phyloP scores from a whole-genome alignment of 2,113 vertebrate species.

The Oriolus oriolus region DNA sequence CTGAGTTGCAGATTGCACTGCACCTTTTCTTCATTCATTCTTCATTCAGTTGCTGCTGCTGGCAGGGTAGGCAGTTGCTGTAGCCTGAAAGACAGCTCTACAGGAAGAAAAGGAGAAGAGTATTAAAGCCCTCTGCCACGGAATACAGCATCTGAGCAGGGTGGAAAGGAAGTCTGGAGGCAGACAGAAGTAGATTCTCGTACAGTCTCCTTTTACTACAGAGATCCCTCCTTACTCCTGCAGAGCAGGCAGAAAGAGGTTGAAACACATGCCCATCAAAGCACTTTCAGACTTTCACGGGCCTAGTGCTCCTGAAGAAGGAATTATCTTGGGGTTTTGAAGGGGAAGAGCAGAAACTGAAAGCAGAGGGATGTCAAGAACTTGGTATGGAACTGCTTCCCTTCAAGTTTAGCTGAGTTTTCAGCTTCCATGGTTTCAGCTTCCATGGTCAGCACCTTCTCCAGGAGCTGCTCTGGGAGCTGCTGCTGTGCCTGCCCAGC shows the following conservation, averaged over 20 bases:
- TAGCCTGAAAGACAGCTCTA: neutral
- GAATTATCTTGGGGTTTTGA: neutral
- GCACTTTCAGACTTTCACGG: neutral
- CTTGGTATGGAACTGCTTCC: neutral
- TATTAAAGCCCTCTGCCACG: neutral
- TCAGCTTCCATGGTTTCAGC: no score
- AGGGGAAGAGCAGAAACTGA: neutral
- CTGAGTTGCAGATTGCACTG: neutral
- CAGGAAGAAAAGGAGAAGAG: neutral
- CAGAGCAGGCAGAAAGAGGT: neutral
- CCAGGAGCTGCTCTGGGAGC: neutral
- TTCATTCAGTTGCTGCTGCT: neutral
- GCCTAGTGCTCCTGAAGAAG: neutral
- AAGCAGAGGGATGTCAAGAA: neutral
- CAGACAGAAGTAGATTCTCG: neutral
- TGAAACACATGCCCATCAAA: neutral
- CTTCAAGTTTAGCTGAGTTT: neutral
- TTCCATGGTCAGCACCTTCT: neutral
- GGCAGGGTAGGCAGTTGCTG: neutral
- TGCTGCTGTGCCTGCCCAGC: rapidly evolving
- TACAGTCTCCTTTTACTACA: neutral
- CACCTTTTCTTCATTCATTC: neutral
- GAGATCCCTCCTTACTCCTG: neutral
- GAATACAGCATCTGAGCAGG: neutral
- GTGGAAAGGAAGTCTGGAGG: neutral